Conservation (phyloP, 2,797 vertebrate species). For the Lepilemur ruficaudatus region DNA sequence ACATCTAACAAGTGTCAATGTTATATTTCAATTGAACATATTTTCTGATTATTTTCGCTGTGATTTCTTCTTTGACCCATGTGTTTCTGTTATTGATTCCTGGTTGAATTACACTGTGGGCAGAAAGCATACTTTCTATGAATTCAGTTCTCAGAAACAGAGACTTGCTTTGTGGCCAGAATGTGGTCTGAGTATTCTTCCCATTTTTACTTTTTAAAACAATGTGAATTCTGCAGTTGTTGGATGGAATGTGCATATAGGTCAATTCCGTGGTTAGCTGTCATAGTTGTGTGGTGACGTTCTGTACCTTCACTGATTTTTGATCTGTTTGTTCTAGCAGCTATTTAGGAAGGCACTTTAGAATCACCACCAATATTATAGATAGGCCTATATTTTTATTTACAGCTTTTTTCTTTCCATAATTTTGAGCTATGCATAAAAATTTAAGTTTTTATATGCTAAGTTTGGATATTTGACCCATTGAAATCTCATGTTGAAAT, state of each 20-base stretch:
- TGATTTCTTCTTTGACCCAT: background rate
- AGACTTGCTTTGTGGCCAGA: background rate
- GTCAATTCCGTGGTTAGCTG: no score
- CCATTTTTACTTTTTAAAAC: background rate
- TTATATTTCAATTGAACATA: background rate
- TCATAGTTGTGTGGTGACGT: background rate
- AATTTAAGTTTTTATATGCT: background rate
- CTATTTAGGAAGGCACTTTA: background rate
- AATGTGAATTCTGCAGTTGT: background rate
- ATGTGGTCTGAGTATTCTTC: no score
- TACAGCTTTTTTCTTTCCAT: background rate
- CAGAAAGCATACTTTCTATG: background rate
- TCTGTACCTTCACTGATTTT: background rate
- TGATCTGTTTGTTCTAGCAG: no score
- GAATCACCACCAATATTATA: background rate
- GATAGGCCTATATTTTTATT: background rate
- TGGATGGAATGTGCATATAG: no score
- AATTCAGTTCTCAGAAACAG: background rate
- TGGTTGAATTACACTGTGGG: background rate
- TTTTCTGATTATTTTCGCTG: background rate
- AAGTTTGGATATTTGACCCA: background rate
- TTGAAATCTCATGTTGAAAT: background rate
- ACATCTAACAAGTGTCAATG: background rate
- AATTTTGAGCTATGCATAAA: background rate
- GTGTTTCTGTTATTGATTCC: background rate